Base-by-base conservation (phyloP, 2,888 invertebrate species). In the Aelia acuminata region DNA sequence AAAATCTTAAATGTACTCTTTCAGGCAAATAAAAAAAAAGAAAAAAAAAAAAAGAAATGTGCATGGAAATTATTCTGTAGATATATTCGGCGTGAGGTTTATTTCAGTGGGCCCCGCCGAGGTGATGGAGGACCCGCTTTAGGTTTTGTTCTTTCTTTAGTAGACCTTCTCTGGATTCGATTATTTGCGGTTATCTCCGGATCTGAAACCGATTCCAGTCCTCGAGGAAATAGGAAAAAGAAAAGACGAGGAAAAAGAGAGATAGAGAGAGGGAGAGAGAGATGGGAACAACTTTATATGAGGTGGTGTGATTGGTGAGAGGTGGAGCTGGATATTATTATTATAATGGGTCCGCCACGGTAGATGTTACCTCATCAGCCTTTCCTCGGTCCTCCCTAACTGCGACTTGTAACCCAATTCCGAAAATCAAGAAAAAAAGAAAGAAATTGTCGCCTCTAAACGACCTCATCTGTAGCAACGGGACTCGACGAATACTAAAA, bases 151-250 rank as follows among this genome's bases (percentile, higher is more conserved):
- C 57, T 57, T 57, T 57, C 57, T 57, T 57, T 31, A 26, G 57
- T 57, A 26, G 57, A 5, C 26, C 26, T 57, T 57, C 57, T 10
- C 1, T 39, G 39, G 39, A 75, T 75, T 75, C 75, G 39, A 75
- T 75, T 75, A 35, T 75, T 75, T 75, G 75, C 75, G 75, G 75
- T 75, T 75, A 75, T 75, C 75, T 35, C 75, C 75, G 10, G 75
- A 39, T 75, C 75, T 75, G 39, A 75, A 75, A 39, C 39, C 75
- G 75, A 75, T 75, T 75, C 75, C 75, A 75, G 35, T 39, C 75
- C 75, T 75, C 22, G 39, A 75, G 22, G 15, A 39, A 75, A 75
- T 39, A 75, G 39, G 75, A 39, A 75, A 35, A 70, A 70, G 35
- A 70, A 7, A 70, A 63, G 3, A 13, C 2, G 20, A 70, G 35